These are phyloP conservation scores for Cervus canadensis DNA, from an alignment of 2,113 vertebrate species.

Conservation along the genomic window DNA sequence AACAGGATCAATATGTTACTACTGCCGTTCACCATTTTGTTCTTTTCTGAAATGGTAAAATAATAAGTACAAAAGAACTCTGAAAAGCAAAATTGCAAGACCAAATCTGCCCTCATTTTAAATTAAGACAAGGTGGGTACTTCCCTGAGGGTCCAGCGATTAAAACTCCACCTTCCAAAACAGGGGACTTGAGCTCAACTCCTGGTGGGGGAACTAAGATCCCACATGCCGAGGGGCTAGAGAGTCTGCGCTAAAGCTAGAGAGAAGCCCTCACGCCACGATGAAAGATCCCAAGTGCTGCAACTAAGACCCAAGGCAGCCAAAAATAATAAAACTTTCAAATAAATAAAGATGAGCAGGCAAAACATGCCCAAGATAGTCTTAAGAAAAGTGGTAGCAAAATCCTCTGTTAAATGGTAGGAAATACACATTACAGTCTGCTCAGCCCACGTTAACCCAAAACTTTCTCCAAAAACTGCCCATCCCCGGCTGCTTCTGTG, in stretches of 20 bases:
- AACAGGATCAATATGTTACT: not conserved
- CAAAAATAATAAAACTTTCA: not conserved
- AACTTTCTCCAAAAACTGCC: not conserved
- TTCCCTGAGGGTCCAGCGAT: not conserved
- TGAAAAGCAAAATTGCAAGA: not conserved
- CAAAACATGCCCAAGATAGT: not conserved
- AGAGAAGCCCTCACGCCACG: accelerated
- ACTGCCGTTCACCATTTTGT: not conserved
- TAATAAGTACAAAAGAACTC: not conserved
- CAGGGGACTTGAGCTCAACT: not conserved
- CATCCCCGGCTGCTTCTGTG: accelerated
- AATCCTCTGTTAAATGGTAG: not conserved
- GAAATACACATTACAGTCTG: not conserved
- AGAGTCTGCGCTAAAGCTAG: not conserved
- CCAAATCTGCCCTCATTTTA: not conserved
- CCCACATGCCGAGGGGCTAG: not conserved
- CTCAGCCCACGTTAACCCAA: not conserved
- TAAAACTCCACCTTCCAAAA: not conserved
- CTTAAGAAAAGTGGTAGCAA: not conserved
- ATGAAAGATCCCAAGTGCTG: not conserved
- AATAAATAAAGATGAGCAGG: not conserved
- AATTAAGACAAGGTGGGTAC: not conserved
- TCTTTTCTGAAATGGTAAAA: not conserved
- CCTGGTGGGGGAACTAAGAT: not conserved
- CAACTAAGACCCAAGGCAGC: accelerated